Evolutionary conservation across 1,140 invertebrate species (phyloP).

Genomic region (Cherax quadricarinatus): DNA sequence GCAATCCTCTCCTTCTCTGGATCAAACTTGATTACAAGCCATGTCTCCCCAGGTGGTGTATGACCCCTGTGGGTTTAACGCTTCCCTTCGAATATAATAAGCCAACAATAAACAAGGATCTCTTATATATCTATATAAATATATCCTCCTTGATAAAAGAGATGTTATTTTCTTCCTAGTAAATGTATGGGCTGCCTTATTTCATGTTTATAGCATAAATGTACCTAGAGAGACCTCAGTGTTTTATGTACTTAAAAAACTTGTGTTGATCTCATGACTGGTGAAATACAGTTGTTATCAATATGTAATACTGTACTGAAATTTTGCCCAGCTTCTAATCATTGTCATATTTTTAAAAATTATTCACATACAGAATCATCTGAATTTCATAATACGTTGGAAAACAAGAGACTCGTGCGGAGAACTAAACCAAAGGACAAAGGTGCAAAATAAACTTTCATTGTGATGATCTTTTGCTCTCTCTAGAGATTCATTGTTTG

Average conservation of each 20-base stretch:
- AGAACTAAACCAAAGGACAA: no score
- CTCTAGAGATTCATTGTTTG: no score
- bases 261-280: not conserved
- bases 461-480: no score
- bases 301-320: no score
- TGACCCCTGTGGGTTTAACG: no score
- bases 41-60: no score
- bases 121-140: not conserved
- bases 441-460: no score
- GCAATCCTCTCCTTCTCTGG: no score
- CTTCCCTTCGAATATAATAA: no score
- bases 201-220: not conserved
- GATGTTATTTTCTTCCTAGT: not conserved
- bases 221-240: not conserved
- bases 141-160: not conserved
- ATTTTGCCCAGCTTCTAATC: not conserved
- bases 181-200: constrained; percentile 8
- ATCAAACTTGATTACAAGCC: no score
- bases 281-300: not conserved
- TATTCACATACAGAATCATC: not conserved
- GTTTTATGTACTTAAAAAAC: constrained; percentile 5
- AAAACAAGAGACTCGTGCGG: no score
- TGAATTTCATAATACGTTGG: not conserved
- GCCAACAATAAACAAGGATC: not conserved
- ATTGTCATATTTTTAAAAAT: not conserved